Evolutionary conservation across 2,888 invertebrate species (phyloP), one percentile per base, ranked within the genome.

Genomic region (Hydropsyche betteni): DNA sequence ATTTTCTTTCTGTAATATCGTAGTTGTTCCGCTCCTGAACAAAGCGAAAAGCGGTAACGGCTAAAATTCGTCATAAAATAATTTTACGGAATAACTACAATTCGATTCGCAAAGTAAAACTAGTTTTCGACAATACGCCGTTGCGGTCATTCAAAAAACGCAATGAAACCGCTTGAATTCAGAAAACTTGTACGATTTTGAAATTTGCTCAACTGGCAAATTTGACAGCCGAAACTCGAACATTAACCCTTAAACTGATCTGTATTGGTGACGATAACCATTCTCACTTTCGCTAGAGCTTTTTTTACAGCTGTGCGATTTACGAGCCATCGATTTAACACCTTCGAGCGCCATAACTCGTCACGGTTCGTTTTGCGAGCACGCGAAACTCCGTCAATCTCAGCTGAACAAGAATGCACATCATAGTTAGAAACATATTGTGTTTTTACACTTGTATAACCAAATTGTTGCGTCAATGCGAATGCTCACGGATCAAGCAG

Each of bases 141-240:
- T 64, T 64, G 64, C 64, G 64, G 33, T 64, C 34, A 36, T 64
- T 64, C 44, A 10, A 5, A 64, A 64, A 64, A 64, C 64, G 36
- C 34, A 64, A 64, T 36, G 36, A 36, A 64, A 36, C 33, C 10
- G 10, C 10, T 24, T 24, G 24, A 61, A 51, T 24, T 34, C 33
- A 36, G 34, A 64, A 64, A 44, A 44, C 44, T 44, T 44, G 44
- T 10, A 44, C 44, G 44, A 44, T 44, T 44, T 44, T 10, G 44
- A 6, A 44, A 44, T 4, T 24, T 24, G 24, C 24, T 24, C 24
- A 24, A 24, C 24, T 24, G 24, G 10, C 1, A 8, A 44, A 44
- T 44, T 44, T 4, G 44, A 44, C 44, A 44, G 10, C 44, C 44
- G 10, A 8, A 44, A 44, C 6, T 1, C 44, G 44, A 44, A 44